Percentiles rank a stretch among this genome's conserved stretches.
Evolutionary conservation across 2,113 vertebrate species (phyloP).

Genomic region (Siphamia tubifer): DNA sequence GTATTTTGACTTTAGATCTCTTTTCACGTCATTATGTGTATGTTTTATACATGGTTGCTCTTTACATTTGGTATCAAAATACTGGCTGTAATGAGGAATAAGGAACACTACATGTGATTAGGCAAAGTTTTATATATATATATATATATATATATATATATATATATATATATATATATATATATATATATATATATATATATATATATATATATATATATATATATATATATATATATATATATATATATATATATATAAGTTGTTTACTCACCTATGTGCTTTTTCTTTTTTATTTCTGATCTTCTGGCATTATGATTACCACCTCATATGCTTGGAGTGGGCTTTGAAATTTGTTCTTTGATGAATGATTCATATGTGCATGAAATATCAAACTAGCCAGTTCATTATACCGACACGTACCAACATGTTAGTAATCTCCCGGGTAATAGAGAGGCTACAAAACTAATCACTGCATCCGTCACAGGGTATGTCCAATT

Average conservation of each 20-base stretch:
- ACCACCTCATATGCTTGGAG: neutral
- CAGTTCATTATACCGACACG: conserved; percentile 16
- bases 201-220: too few species aligned
- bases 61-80: neutral
- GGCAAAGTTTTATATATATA: too few species aligned
- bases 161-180: too few species aligned
- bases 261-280: neutral
- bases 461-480: conserved; percentile 23
- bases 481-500: conserved; percentile 1
- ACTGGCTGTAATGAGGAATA: neutral
- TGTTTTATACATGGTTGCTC: neutral
- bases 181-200: too few species aligned
- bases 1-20: too few species aligned
- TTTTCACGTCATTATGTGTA: neutral
- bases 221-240: too few species aligned
- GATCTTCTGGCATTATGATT: conserved; percentile 23
- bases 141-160: too few species aligned
- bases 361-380: conserved; percentile 61
- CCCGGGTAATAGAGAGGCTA: neutral
- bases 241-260: too few species aligned
- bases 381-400: conserved; percentile 31
- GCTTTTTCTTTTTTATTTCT: neutral
- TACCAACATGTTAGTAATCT: conserved; percentile 3
- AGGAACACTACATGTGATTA: neutral
- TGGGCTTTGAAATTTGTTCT: conserved; percentile 44